Evolutionary conservation across 1,140 invertebrate species (phyloP).

Genomic region (Anthonomus grandis): DNA sequence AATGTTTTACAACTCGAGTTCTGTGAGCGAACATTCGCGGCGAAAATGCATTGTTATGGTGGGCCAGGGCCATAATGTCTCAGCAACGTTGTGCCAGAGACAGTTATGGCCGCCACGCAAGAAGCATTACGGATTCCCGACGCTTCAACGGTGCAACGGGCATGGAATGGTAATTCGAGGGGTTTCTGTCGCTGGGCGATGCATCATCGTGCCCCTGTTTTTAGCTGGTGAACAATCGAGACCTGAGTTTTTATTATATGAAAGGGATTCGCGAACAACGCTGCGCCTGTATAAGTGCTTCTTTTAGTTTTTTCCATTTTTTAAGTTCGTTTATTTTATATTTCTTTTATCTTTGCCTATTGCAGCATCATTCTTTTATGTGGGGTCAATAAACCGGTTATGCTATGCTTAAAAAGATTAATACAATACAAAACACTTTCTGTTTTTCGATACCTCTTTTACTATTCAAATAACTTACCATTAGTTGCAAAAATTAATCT

Average conservation of each 20-base stretch:
- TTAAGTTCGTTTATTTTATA: too few species aligned
- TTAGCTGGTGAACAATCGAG: background rate
- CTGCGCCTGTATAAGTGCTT: background rate
- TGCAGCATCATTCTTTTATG: too few species aligned
- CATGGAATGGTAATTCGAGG: constrained; percentile 6
- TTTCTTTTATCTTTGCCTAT: too few species aligned
- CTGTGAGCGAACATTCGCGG: background rate
- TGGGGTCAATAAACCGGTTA: too few species aligned
- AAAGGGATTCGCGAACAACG: background rate
- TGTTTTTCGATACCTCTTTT: too few species aligned
- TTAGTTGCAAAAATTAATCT: too few species aligned
- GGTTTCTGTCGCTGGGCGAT: constrained; percentile 2
- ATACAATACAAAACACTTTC: too few species aligned
- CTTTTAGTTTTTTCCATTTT: too few species aligned
- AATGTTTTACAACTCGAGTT: background rate
- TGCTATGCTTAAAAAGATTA: too few species aligned
- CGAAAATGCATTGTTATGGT: background rate
- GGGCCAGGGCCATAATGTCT: background rate
- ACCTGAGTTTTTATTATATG: constrained; percentile 2
- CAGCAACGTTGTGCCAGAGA: constrained; percentile 2
- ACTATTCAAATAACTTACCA: too few species aligned
- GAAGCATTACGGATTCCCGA: constrained; percentile 8
- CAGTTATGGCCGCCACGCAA: constrained; percentile 11
- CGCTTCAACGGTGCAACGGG: background rate
- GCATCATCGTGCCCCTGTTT: constrained; percentile 5